Percentiles rank a stretch among this genome's conserved stretches.
These are phyloP conservation scores for Luperina testacea DNA, from an alignment of 2,888 invertebrate species.

Conservation along the genomic window DNA sequence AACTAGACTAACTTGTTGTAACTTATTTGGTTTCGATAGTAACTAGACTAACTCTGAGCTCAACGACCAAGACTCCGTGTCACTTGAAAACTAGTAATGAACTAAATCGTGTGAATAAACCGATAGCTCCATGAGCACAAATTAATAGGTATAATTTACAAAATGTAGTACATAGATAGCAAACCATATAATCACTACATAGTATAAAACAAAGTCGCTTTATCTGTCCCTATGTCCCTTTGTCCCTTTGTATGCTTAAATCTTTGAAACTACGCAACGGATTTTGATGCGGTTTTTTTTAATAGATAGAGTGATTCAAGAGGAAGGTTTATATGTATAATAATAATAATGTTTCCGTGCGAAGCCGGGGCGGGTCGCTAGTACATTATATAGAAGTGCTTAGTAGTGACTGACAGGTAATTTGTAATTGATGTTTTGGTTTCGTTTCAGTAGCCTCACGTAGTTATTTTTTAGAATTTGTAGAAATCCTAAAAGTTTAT, in stretches of 20 bases:
- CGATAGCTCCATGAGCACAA: background rate
- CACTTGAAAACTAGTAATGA: background rate
- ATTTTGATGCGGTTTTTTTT: no score
- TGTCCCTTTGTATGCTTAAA: no score
- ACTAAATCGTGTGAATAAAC: background rate
- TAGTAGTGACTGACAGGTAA: background rate
- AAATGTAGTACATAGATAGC: background rate
- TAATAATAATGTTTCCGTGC: no score
- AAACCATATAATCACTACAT: no score
- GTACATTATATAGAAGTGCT: background rate
- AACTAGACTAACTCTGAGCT: background rate
- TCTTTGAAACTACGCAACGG: no score
- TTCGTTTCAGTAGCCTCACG: background rate
- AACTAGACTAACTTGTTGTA: background rate
- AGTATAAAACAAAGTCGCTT: no score
- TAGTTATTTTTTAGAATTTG: background rate
- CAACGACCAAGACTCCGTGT: background rate
- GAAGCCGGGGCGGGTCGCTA: no score
- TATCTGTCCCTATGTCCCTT: no score
- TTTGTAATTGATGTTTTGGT: background rate
- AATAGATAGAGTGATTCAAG: no score
- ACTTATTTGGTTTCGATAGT: background rate
- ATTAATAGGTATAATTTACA: background rate
- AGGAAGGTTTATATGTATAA: no score
- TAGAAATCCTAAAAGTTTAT: no score